Evolutionary conservation across 2,113 vertebrate species (phyloP), one percentile per base, ranked within the genome.

Genomic region (rat (Rattus norvegicus)): DNA sequence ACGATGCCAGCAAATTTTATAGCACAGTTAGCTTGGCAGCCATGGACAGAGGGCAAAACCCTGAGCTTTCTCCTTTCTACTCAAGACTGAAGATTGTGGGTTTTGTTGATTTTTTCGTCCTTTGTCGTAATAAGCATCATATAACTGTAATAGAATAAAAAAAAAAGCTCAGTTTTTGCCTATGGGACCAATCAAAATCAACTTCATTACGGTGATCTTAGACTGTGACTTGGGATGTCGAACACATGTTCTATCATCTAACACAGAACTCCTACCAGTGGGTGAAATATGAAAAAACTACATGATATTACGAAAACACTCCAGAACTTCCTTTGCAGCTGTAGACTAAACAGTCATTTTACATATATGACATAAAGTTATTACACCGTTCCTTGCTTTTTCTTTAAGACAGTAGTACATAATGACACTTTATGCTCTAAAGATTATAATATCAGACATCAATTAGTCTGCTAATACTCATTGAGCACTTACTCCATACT

Each of bases 31-130:
- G 30, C 28, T 47, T 9, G 28, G 4, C 5, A 47, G 59, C 36
- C 10, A 11, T 0, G 0, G 33, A 14, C 7, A 19, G 49, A 22
- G 26, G 22, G 4, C 10, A n/a, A 56, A 70, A 17, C 0, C 19
- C 43, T 67, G 87, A 4, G 14, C 17, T 14, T 7, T 20, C 33
- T 69, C 3, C 2, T 13, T 7, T 4, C 26, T 8, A 56, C 33
- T 24, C n/a, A 54, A 94, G 39, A 11, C 19, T 47, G 79, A 94
- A n/a, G n/a, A 49, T 72, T 77, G 69, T 56, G 52, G 12, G 49
- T 10, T 12, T 73, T 61, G 36, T 28, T 69, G 70, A 26, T n/a
- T 63, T 73, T 59, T 43, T 4, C 24, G 6, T 12, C 6, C 13
- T 43, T 43, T 28, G 7, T 54, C 73, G 1, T 61, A 70, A 49